phyloP scores from a whole-genome alignment of 2,113 vertebrate species.

The Bostrychus sinensis region DNA sequence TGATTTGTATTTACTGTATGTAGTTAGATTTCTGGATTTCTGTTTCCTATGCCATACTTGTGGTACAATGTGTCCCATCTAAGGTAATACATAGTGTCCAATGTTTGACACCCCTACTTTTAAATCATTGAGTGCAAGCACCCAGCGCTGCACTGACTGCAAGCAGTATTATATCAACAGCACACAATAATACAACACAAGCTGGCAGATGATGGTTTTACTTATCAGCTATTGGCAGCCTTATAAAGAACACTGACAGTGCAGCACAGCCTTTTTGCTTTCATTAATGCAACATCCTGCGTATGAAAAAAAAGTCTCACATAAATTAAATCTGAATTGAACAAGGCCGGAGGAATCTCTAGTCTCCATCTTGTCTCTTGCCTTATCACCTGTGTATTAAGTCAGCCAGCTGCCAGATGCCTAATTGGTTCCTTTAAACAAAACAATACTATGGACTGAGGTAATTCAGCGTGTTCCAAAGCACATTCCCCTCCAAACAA shows the following conservation, averaged over 20 bases:
- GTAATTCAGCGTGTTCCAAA: conserved; percentile 32
- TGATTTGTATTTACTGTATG: too few relatives aligned
- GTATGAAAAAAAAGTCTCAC: neutral
- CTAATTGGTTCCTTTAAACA: conserved; percentile 18
- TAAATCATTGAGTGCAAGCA: too few relatives aligned
- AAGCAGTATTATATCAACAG: too few relatives aligned
- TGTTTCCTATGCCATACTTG: too few relatives aligned
- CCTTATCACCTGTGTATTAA: conserved; percentile 8
- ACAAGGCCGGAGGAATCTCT: neutral
- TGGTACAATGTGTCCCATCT: too few relatives aligned
- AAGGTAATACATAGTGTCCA: too few relatives aligned
- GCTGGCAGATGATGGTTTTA: neutral
- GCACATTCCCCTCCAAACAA: conserved; percentile 40
- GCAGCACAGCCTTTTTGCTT: neutral
- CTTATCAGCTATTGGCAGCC: neutral
- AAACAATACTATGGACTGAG: conserved; percentile 32
- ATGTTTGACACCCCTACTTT: too few relatives aligned
- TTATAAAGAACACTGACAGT: neutral
- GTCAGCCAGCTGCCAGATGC: conserved; percentile 12
- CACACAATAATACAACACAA: too few relatives aligned
- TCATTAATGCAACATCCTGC: neutral
- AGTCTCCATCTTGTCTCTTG: neutral
- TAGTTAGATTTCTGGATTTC: too few relatives aligned
- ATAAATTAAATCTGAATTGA: neutral
- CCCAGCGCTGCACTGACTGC: too few relatives aligned